A percentile compares a stretch with the other conserved stretches of the same genome.
Evolutionary conservation across 2,888 invertebrate species (phyloP).

Genomic region (Nomada fabriciana): DNA sequence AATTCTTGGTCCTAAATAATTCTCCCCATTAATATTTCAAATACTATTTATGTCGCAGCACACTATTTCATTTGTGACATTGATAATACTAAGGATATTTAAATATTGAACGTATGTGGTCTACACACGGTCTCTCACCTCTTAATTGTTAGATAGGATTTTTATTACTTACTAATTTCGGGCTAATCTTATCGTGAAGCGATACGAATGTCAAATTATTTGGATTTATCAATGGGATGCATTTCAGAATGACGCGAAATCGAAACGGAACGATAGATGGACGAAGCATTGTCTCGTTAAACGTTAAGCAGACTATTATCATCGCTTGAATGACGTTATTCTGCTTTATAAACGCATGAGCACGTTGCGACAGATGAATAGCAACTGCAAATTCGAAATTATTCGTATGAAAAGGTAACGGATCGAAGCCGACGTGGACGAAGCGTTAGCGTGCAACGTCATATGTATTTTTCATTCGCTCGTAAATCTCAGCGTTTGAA

Average conservation of each 20-base stretch:
- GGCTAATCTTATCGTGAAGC: too few relatives aligned
- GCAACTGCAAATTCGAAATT: constrained; percentile 41
- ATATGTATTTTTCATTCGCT: constrained; percentile 58
- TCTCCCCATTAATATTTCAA: too few relatives aligned
- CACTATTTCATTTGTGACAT: too few relatives aligned
- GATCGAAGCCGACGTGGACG: constrained; percentile 38
- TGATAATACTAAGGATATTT: too few relatives aligned
- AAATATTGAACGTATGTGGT: too few relatives aligned
- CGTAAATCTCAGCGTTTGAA: constrained; percentile 73
- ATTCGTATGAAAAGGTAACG: constrained; percentile 49
- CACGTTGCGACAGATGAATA: constrained; percentile 11
- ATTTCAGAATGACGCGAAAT: neutral
- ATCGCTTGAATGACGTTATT: neutral
- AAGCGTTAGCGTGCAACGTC: constrained; percentile 37
- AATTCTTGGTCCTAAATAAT: too few relatives aligned
- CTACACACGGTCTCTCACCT: too few relatives aligned
- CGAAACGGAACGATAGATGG: neutral
- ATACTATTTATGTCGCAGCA: too few relatives aligned
- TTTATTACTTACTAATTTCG: too few relatives aligned
- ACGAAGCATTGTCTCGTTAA: neutral
- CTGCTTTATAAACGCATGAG: constrained; percentile 25
- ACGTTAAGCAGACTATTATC: constrained; percentile 23
- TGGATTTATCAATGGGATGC: neutral
- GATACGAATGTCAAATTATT: neutral
- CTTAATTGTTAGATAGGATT: too few relatives aligned